These are phyloP conservation scores for Gymnocypris eckloni DNA, from an alignment of 2,797 vertebrate genomes.

Conservation along the genomic window DNA sequence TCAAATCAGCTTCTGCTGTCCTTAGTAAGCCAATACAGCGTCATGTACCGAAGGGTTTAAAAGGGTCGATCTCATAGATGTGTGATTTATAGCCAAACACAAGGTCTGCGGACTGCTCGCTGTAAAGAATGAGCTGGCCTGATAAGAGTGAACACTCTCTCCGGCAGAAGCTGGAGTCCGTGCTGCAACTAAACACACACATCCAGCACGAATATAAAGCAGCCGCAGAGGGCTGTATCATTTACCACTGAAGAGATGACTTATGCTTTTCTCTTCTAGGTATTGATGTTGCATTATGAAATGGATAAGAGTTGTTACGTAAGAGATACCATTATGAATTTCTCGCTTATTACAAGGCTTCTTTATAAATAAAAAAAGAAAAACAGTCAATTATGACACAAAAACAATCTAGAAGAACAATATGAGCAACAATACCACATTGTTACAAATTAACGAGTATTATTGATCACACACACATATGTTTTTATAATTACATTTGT, in stretches of 20 bases:
- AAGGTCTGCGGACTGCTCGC: slow-evolving; percentile 41
- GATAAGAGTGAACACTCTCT: slow-evolving; percentile 50
- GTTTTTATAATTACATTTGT: neutral
- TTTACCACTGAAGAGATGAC: slow-evolving; percentile 13
- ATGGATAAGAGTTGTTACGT: neutral
- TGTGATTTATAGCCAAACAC: slow-evolving; percentile 71
- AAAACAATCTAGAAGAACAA: neutral
- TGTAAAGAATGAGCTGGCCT: slow-evolving; percentile 48
- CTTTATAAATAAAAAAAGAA: neutral
- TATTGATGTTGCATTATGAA: neutral
- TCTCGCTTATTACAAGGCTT: neutral
- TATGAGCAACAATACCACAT: neutral
- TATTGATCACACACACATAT: neutral
- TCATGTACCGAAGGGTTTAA: slow-evolving; percentile 70
- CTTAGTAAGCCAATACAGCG: slow-evolving; percentile 65
- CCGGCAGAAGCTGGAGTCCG: neutral
- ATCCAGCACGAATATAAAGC: slow-evolving; percentile 39
- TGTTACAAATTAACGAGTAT: neutral
- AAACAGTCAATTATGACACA: neutral
- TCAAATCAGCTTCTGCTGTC: slow-evolving; percentile 72
- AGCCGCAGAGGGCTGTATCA: slow-evolving; percentile 31
- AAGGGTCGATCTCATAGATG: slow-evolving; percentile 33
- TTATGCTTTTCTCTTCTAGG: neutral
- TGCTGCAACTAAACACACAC: slow-evolving; percentile 43
- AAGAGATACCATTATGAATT: neutral